Percentiles rank a stretch among this genome's conserved stretches.
Evolutionary conservation across 2,888 invertebrate species (phyloP).

Genomic region (Nezara viridula): DNA sequence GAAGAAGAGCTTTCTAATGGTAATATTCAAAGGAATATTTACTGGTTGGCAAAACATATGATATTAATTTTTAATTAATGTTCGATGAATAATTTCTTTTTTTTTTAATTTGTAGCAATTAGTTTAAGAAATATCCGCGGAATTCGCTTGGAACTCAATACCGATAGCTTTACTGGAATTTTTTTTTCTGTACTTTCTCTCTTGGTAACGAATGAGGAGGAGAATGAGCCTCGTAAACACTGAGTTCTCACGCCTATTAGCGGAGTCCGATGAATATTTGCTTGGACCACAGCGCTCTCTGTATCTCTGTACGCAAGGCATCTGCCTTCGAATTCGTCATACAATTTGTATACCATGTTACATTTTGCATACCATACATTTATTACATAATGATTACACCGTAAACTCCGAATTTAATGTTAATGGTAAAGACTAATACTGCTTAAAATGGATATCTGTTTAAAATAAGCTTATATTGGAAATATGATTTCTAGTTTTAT

Average conservation of each 20-base stretch:
- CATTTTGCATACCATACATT: not conserved
- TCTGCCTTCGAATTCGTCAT: not conserved
- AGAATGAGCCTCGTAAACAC: conserved; percentile 26
- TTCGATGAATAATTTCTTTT: too few species aligned
- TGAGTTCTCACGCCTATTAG: conserved; percentile 40
- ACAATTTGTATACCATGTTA: not conserved
- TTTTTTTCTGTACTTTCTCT: conserved; percentile 28
- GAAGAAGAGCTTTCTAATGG: too few species aligned
- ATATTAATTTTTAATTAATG: too few species aligned
- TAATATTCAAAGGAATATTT: too few species aligned
- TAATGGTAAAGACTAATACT: not conserved
- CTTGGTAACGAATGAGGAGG: not conserved
- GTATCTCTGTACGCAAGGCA: not conserved
- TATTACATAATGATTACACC: not conserved
- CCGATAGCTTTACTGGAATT: not conserved
- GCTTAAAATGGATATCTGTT: too few species aligned
- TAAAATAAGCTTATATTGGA: too few species aligned
- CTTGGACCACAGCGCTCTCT: not conserved
- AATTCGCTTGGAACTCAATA: not conserved
- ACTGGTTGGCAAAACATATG: too few species aligned
- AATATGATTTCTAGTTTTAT: too few species aligned
- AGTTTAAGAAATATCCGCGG: not conserved
- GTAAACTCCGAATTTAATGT: not conserved
- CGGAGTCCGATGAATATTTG: not conserved
- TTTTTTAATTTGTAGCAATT: not conserved